A percentile compares a stretch with the other conserved stretches of the same genome.
phyloP scores from a whole-genome alignment of 2,888 invertebrate genomes.

The Chironomus riparius region DNA sequence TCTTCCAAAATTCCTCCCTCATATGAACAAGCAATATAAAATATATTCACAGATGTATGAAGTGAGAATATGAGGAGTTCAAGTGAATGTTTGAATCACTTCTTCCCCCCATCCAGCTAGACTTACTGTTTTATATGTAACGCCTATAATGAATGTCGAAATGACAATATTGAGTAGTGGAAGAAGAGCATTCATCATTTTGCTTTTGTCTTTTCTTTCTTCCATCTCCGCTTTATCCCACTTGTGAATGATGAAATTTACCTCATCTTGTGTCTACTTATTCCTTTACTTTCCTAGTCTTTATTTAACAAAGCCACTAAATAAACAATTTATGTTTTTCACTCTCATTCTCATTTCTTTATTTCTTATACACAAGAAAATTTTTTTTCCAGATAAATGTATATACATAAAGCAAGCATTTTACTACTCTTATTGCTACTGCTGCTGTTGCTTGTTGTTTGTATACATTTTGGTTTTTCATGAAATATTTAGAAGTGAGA shows the following conservation, averaged over 20 bases:
- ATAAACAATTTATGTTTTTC: constrained; percentile 24
- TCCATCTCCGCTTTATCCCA: background rate
- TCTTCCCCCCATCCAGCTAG: no score
- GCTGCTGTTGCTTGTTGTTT: background rate
- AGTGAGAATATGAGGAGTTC: no score
- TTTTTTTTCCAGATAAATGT: no score
- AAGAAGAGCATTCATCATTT: background rate
- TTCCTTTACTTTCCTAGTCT: background rate
- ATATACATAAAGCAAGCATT: no score
- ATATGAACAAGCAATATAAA: no score
- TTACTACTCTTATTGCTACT: no score
- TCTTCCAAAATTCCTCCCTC: no score
- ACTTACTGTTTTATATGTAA: no score
- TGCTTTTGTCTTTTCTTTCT: background rate
- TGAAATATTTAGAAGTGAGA: constrained; percentile 20
- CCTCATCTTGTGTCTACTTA: background rate
- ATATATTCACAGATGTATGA: no score
- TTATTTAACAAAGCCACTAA: constrained; percentile 23
- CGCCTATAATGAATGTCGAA: no score
- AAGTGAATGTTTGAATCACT: no score
- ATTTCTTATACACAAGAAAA: background rate
- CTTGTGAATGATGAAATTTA: background rate
- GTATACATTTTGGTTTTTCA: constrained; percentile 18
- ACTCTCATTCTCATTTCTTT: background rate
- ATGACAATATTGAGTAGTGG: no score